Base-by-base conservation (phyloP, 2,888 invertebrate genomes). In the Aspidiotus destructor region DNA sequence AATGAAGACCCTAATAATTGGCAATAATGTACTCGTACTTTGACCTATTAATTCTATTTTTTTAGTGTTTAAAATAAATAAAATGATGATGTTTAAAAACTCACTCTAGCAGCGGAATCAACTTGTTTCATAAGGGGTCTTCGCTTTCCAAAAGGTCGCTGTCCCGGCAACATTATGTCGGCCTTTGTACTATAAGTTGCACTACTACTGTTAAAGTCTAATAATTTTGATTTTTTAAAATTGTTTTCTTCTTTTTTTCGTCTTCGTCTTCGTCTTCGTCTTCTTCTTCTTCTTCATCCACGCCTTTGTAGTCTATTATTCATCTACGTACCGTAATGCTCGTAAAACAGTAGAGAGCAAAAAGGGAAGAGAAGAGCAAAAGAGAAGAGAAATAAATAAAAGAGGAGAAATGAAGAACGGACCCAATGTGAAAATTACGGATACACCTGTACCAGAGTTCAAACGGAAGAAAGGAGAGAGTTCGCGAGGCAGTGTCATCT, bases 91-190 rank as follows among this genome's bases (percentile, higher is more conserved):
- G 5, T 28, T 28, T 28, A 28, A 55, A 1, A 54, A 64, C 64
- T 64, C 64, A 64, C 64, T 64, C 64, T 64, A 55, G 64, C 57
- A 52, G 64, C 64, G 41, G 64, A 64, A 55, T 64, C 64, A 55
- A 64, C 64, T 57, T 57, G 54, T 64, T 64, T 64, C 54, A 57
- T 54, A 57, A 57, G 55, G 57, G 64, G 64, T 54, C 64, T 64
- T 41, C 64, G 64, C 54, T 64, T 53, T 40, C 54, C 54, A 41
- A 64, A 64, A 44, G 54, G 64, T 64, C 64, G 64, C 55, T 64
- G 64, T 53, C 64, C 55, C 55, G 64, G 64, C 42, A 64, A 64
- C 64, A 64, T 64, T 64, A 28, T 28, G 28, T 28, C 5, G 28
- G 1, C 28, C 28, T 28, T 28, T 28, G 28, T 28, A 28, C 28